Conservation (phyloP, 2,888 invertebrate species). For the Tipula unca region DNA sequence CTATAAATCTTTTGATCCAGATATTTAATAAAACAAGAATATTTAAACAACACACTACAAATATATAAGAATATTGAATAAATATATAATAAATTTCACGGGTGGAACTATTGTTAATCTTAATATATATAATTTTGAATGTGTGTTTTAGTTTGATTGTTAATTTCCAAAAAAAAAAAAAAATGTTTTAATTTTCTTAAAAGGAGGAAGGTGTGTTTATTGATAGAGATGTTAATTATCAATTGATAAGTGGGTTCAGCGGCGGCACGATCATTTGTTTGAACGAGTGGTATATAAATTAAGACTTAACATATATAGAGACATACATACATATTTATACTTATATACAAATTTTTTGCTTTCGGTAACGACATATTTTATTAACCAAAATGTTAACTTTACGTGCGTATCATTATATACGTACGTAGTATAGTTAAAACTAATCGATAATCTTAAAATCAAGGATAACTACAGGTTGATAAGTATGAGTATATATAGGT, state of each 20-base stretch:
- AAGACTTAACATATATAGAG: neutral
- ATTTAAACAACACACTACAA: neutral
- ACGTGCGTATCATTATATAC: too few species aligned
- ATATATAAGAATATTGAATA: neutral
- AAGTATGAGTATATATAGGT: too few species aligned
- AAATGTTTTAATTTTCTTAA: neutral
- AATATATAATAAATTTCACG: neutral
- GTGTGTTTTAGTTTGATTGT: neutral
- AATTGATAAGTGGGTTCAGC: neutral
- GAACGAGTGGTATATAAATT: neutral
- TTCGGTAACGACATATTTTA: too few species aligned
- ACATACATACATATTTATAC: too few species aligned
- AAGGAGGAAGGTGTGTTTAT: slow-evolving; percentile 10
- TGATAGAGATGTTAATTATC: neutral
- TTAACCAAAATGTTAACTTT: too few species aligned
- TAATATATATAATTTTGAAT: neutral
- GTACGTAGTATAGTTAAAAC: too few species aligned
- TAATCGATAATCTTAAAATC: too few species aligned
- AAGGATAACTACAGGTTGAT: too few species aligned
- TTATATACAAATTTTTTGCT: neutral
- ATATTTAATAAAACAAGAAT: neutral
- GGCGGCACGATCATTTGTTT: neutral
- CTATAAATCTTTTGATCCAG: neutral
- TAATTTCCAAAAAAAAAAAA: neutral
- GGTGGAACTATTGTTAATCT: neutral